phyloP scores from a whole-genome alignment of 1,140 invertebrate genomes.

The Sarcophaga peregrina region DNA sequence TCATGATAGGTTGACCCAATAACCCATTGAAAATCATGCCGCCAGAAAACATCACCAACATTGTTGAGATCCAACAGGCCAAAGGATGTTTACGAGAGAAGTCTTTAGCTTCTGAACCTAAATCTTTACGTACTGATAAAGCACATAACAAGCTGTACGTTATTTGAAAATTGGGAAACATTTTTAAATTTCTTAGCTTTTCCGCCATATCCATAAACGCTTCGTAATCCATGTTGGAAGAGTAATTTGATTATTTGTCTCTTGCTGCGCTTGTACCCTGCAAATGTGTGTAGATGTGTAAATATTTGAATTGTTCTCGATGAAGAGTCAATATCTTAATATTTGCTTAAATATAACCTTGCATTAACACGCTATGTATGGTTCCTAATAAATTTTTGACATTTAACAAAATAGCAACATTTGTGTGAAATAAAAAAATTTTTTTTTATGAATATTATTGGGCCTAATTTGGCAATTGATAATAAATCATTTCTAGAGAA shows the following conservation, averaged over 20 bases:
- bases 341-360: too few relatives aligned
- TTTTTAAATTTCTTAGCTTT: conserved; percentile 98
- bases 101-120: conserved; percentile 86
- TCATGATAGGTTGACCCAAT: conserved; percentile 94
- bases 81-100: conserved; percentile 98
- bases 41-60: conserved; percentile 98
- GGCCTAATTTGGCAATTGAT: too few relatives aligned
- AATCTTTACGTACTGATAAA: conserved; percentile 93
- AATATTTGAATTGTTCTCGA: background rate
- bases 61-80: conserved; percentile 96
- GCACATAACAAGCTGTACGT: conserved; percentile 92
- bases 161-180: conserved; percentile 99
- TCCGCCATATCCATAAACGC: conserved; percentile 97
- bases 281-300: background rate
- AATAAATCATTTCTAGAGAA: too few relatives aligned
- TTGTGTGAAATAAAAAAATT: too few relatives aligned
- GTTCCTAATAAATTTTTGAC: too few relatives aligned
- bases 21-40: conserved; percentile 94
- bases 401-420: too few relatives aligned
- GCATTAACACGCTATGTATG: too few relatives aligned
- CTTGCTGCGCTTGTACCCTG: background rate
- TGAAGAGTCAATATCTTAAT: background rate
- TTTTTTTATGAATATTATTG: too few relatives aligned
- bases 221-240: conserved; percentile 88
- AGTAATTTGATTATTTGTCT: background rate